A percentile compares a stretch with the other conserved stretches of the same genome.
These are phyloP conservation scores for Musca vetustissima DNA, from an alignment of 1,140 invertebrate genomes.

Conservation along the genomic window DNA sequence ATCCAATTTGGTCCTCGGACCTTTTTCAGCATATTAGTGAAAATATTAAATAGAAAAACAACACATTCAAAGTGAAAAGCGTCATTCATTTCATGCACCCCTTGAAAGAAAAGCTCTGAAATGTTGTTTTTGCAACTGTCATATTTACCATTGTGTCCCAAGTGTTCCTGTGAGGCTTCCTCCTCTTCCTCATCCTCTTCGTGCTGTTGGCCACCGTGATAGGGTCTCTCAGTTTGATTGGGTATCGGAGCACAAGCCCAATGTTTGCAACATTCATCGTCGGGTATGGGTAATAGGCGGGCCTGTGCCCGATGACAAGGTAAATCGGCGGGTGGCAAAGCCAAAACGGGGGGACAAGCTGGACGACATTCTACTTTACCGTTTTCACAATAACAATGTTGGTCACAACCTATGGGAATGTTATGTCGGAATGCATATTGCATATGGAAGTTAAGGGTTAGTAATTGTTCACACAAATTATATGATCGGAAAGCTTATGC, in stretches of 20 bases:
- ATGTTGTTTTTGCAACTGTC: background rate
- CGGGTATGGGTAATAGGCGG: conserved; percentile 67
- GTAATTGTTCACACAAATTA: background rate
- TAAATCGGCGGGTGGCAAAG: conserved; percentile 71
- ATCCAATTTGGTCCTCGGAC: no score
- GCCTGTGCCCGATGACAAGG: conserved; percentile 69
- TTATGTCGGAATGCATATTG: conserved; percentile 1
- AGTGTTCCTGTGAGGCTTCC: background rate
- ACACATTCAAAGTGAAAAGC: conserved; percentile 12
- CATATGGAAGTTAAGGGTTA: background rate
- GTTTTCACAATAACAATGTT: conserved; percentile 82
- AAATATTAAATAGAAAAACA: background rate
- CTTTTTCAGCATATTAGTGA: no score
- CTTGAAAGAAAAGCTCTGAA: background rate
- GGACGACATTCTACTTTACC: conserved; percentile 82
- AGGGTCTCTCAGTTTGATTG: background rate
- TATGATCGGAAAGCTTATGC: no score
- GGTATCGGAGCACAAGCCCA: conserved; percentile 64
- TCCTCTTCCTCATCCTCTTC: background rate
- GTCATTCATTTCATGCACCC: background rate
- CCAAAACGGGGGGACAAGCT: conserved; percentile 73
- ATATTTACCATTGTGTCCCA: conserved; percentile 28
- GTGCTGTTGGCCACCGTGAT: conserved; percentile 16
- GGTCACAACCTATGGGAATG: conserved; percentile 70
- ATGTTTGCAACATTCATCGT: conserved; percentile 77